phyloP scores from a whole-genome alignment of 2,888 invertebrate genomes.

The Automeris io region DNA sequence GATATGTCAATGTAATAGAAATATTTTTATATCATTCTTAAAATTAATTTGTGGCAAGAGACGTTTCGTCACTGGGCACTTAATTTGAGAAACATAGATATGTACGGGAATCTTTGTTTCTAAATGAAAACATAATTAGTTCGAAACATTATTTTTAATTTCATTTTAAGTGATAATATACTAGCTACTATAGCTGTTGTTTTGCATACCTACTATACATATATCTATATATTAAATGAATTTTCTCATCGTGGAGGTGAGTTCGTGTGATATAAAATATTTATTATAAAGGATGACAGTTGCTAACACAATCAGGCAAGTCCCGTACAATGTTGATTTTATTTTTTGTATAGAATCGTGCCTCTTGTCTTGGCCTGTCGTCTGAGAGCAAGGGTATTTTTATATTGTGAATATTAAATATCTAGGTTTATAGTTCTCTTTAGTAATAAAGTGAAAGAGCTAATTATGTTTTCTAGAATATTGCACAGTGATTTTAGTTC shows the following conservation, averaged over 20 bases:
- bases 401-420: conserved; percentile 52
- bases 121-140: conserved; percentile 69
- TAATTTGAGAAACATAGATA: conserved; percentile 59
- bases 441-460: conserved; percentile 40
- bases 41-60: conserved; percentile 61
- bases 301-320: conserved; percentile 68
- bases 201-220: conserved; percentile 19
- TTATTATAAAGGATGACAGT: conserved; percentile 71
- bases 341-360: conserved; percentile 75
- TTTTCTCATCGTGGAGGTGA: conserved; percentile 44
- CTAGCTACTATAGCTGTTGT: conserved; percentile 22
- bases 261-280: conserved; percentile 67
- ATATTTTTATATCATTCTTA: conserved; percentile 52
- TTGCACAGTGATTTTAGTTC: conserved; percentile 53
- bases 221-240: conserved; percentile 19
- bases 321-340: conserved; percentile 72
- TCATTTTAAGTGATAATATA: conserved; percentile 22
- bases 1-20: conserved; percentile 51
- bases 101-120: conserved; percentile 76
- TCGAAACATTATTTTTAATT: conserved; percentile 25
- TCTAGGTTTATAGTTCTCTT: conserved; percentile 55
- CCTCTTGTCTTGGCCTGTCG: conserved; percentile 76
- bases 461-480: conserved; percentile 70
- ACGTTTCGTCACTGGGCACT: conserved; percentile 41
- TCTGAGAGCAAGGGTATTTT: conserved; percentile 64